A percentile compares a stretch with the other conserved stretches of the same genome.
phyloP scores from a whole-genome alignment of 2,888 invertebrate genomes.

The Leptarthrus brevirostris region DNA sequence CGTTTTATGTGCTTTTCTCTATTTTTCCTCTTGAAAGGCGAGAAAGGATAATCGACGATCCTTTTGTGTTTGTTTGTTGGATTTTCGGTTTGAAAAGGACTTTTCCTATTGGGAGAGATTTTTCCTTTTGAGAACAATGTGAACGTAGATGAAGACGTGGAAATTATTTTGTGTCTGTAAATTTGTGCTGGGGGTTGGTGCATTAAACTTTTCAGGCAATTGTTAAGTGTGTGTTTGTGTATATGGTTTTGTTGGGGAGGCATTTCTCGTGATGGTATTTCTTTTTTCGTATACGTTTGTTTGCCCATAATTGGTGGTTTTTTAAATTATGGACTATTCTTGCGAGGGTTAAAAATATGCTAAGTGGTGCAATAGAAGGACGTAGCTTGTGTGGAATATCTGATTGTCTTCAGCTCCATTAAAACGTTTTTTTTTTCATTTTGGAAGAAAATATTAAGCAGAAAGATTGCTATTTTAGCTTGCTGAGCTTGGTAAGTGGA shows the following conservation, averaged over 20 bases:
- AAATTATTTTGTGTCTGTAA: constrained; percentile 42
- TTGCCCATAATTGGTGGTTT: background rate
- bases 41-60: constrained; percentile 48
- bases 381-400: too few relatives aligned
- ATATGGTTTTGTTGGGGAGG: background rate
- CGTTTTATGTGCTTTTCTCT: constrained; percentile 47
- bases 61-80: constrained; percentile 49
- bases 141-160: constrained; percentile 39
- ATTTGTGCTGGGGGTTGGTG: constrained; percentile 33
- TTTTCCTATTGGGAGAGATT: constrained; percentile 47
- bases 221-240: background rate
- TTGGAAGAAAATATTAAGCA: too few relatives aligned
- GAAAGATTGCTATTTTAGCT: too few relatives aligned
- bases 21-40: constrained; percentile 46
- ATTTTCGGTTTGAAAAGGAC: constrained; percentile 38
- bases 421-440: too few relatives aligned
- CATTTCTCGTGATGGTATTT: background rate
- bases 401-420: too few relatives aligned
- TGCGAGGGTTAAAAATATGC: background rate
- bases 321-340: background rate
- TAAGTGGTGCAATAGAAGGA: too few relatives aligned
- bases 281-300: background rate
- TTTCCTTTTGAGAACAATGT: constrained; percentile 47
- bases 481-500: too few relatives aligned
- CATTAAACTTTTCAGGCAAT: background rate